Base-by-base conservation (phyloP, 2,113 vertebrate species). In the Corythornis cristatus region DNA sequence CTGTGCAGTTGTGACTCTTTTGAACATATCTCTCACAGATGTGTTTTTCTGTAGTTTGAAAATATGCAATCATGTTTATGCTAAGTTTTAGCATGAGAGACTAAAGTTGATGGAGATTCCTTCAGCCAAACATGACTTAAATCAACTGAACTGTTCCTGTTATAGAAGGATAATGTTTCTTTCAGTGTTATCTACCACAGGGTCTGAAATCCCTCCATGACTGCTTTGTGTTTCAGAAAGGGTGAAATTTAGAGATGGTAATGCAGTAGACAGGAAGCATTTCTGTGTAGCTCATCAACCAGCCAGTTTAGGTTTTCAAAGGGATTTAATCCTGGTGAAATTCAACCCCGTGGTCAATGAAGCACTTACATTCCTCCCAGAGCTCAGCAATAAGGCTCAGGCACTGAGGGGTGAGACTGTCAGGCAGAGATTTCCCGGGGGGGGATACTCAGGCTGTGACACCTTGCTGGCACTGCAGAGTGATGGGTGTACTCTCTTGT, bases 301-400 rank as follows among this genome's bases (percentile, higher is more conserved):
- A 94, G 15, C 46, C 35, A 83, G 91, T 95, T 93, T 91, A 96
- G 71, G 53, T 88, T 96, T 95, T 93, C 91, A 96, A 91, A 95
- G 76, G 76, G 82, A 72, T 81, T 93, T 92, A 92, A 85, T 91
- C 60, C 0, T 0, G 35, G 33, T 6, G 93, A 95, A 95, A 96
- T 83, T 90, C 87, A 93, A 87, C 60, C 29, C 94, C 1, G 1
- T 81, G 72, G 64, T 91, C 94, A 93, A 71, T 88, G 91, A 93
- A 91, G 91, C 87, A 89, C 68, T 74, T 65, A 15, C 68, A 85
- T 93, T 94, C 87, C 72, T 92, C 46, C 26, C 4, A 2, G 73
- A 95, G 85, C 89, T 92, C 76, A 80, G 68, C 88, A 92, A 33
- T 86, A 83, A 92, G 57, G 58, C 0, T 0, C 33, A 73, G 54